Conservation (phyloP, 1,140 invertebrate genomes). For the Mycetomoellerius zeteki region DNA sequence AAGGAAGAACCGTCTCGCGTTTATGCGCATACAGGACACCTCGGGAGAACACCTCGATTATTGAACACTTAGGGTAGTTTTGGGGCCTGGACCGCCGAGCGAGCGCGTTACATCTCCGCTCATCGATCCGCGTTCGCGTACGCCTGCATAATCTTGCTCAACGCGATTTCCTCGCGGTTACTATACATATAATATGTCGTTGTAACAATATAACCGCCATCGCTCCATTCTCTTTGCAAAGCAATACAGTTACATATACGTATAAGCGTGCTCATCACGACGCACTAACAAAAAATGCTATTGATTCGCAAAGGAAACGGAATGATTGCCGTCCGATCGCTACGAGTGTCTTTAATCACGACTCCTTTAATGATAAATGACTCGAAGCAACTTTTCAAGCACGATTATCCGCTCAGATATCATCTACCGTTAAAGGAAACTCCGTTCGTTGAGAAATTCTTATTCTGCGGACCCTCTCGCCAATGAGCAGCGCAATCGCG, state of each 20-base stretch:
- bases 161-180: slow-evolving; percentile 1
- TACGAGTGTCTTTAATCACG: neutral
- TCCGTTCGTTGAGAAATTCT: neutral
- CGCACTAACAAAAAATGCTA: neutral
- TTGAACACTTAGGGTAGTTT: slow-evolving; percentile 86
- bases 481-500: slow-evolving; percentile 54
- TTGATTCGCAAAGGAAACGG: neutral
- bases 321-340: slow-evolving; percentile 1
- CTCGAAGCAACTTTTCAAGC: neutral
- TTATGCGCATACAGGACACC: slow-evolving; percentile 77
- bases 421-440: slow-evolving; percentile 7
- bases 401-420: neutral
- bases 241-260: neutral
- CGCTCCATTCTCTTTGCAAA: slow-evolving; percentile 8
- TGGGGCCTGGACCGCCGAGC: slow-evolving; percentile 80
- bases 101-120: slow-evolving; percentile 65
- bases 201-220: neutral
- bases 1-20: slow-evolving; percentile 73
- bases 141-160: neutral
- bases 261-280: neutral
- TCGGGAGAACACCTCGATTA: slow-evolving; percentile 81
- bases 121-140: slow-evolving; percentile 20
- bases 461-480: neutral
- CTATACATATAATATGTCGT: neutral
- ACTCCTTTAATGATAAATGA: neutral